Conservation (phyloP, 1,140 invertebrate species). For the Cepaea nemoralis region DNA sequence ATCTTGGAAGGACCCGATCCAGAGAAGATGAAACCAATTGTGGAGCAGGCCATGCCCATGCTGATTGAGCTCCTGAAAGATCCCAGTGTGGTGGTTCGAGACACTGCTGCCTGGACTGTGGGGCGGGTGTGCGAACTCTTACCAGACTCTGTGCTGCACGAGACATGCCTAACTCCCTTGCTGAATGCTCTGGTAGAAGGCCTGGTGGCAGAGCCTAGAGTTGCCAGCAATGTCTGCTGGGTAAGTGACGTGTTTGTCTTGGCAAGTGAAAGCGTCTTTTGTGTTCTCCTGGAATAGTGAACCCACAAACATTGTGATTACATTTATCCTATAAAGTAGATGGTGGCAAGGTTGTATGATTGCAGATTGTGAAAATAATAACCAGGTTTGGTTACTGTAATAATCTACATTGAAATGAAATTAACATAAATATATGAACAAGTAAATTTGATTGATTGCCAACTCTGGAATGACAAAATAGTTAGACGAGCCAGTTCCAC, state of each 20-base stretch:
- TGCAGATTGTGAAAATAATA: too few relatives aligned
- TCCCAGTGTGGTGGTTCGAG: conserved; percentile 88
- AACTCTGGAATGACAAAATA: too few relatives aligned
- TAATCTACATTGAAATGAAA: too few relatives aligned
- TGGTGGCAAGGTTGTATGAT: too few relatives aligned
- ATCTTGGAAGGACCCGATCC: conserved; percentile 94
- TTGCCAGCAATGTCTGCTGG: conserved; percentile 99
- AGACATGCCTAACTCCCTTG: conserved; percentile 81
- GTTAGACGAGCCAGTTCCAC: too few relatives aligned
- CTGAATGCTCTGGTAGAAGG: conserved; percentile 91
- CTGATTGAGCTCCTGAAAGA: conserved; percentile 94
- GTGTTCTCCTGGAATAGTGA: too few relatives aligned
- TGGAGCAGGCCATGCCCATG: conserved; percentile 95
- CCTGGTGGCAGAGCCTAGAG: conserved; percentile 89
- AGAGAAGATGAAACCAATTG: conserved; percentile 88
- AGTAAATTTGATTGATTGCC: too few relatives aligned
- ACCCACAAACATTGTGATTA: too few relatives aligned
- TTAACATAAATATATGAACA: too few relatives aligned
- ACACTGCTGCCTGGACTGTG: conserved; percentile 98
- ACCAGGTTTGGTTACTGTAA: too few relatives aligned
- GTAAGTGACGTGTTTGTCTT: conserved; percentile 64
- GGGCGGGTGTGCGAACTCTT: conserved; percentile 97
- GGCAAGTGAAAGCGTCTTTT: too few relatives aligned
- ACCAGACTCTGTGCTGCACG: conserved; percentile 94
- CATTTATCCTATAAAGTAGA: too few relatives aligned